Conservation (phyloP, 2,888 invertebrate genomes). For the Cantharis rufa region DNA sequence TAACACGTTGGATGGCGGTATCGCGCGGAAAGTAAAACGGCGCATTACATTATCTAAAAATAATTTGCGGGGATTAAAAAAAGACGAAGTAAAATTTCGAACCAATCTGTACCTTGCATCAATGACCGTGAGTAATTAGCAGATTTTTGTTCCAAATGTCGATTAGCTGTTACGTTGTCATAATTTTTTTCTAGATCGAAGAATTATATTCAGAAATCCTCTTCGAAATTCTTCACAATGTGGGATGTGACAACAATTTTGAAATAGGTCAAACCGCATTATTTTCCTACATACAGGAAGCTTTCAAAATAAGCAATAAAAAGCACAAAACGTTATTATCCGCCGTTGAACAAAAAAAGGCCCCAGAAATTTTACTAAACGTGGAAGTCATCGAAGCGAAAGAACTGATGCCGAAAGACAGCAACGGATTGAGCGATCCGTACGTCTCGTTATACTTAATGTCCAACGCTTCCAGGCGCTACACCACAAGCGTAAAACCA, state of each 20-base stretch:
- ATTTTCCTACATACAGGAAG: conserved; percentile 78
- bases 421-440: conserved; percentile 95
- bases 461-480: conserved; percentile 76
- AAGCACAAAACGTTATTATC: conserved; percentile 74
- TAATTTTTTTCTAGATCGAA: conserved; percentile 70
- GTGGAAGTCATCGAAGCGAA: conserved; percentile 87
- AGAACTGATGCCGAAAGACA: conserved; percentile 81
- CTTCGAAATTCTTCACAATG: conserved; percentile 82
- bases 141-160: background rate
- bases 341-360: conserved; percentile 76
- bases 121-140: conserved; percentile 74
- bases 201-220: conserved; percentile 84
- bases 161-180: background rate
- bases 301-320: conserved; percentile 76
- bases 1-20: conserved; percentile 1
- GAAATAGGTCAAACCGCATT: conserved; percentile 72
- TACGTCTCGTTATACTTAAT: conserved; percentile 91
- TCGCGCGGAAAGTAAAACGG: conserved; percentile 19
- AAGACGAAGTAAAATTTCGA: conserved; percentile 73
- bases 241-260: conserved; percentile 75
- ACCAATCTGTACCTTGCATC: conserved; percentile 74
- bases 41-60: conserved; percentile 61
- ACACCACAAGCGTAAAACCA: conserved; percentile 90
- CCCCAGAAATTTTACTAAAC: conserved; percentile 81
- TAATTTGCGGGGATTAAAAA: conserved; percentile 78